Conservation (phyloP, 2,113 vertebrate species). For the Alosa alosa region DNA sequence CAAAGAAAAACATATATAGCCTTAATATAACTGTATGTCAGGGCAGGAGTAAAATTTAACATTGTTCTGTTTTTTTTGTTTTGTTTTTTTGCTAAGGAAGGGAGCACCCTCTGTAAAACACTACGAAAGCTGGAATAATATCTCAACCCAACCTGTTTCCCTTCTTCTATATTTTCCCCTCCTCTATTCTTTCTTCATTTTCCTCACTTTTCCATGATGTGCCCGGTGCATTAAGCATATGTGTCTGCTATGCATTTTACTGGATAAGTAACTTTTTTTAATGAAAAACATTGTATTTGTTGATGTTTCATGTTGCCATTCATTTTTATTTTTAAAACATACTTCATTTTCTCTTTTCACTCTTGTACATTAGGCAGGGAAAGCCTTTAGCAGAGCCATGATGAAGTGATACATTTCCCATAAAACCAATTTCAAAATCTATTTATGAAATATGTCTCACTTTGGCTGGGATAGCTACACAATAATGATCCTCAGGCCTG, state of each 20-base stretch:
- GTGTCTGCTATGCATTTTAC: conserved; percentile 40
- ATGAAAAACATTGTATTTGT: conserved; percentile 43
- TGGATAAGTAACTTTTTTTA: conserved; percentile 31
- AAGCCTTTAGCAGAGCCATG: background rate
- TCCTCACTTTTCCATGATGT: conserved; percentile 22
- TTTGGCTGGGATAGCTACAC: background rate
- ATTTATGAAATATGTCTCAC: background rate
- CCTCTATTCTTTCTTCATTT: conserved; percentile 21
- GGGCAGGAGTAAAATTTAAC: background rate
- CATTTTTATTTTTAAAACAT: conserved; percentile 39
- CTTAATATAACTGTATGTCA: conserved; percentile 19
- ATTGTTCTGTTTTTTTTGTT: background rate
- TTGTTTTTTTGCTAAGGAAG: background rate
- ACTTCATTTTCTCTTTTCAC: background rate
- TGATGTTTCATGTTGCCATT: conserved; percentile 48
- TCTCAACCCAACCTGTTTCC: conserved; percentile 11
- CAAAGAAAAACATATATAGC: conserved; percentile 17
- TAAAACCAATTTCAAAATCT: background rate
- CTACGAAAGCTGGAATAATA: conserved; percentile 29
- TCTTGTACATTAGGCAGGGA: background rate
- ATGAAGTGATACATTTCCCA: background rate
- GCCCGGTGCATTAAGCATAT: background rate
- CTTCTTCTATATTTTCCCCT: background rate
- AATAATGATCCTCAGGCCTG: background rate
- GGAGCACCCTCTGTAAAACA: conserved; percentile 15